Percentiles rank a stretch among this genome's conserved stretches.
Conservation (phyloP, 2,797 vertebrate genomes). For the Urophycis tenuis region DNA sequence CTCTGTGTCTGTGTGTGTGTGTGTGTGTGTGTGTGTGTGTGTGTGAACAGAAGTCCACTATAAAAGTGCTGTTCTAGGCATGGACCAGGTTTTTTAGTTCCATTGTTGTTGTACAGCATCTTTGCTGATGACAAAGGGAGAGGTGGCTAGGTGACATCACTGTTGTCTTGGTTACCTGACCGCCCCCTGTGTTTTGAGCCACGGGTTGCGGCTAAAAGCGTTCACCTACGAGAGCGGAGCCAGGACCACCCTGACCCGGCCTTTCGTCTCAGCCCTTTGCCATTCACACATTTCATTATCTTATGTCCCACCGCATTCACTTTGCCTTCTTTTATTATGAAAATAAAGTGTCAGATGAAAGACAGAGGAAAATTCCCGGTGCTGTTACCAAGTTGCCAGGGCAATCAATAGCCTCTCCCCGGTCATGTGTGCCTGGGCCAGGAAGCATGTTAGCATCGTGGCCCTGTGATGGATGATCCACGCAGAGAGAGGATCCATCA, state of each 20-base stretch:
- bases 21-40: neutral
- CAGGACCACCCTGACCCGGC: neutral
- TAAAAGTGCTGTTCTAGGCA: neutral
- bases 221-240: neutral
- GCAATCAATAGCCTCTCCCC: slow-evolving; percentile 40
- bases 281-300: slow-evolving; percentile 8
- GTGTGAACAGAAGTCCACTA: neutral
- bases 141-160: neutral
- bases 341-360: neutral
- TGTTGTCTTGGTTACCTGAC: neutral
- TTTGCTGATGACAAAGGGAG: neutral
- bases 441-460: slow-evolving; percentile 46
- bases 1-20: neutral
- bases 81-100: neutral
- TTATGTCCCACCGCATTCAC: slow-evolving; percentile 24
- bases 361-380: slow-evolving; percentile 17
- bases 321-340: slow-evolving; percentile 18
- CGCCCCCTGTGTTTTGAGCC: neutral
- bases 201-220: neutral
- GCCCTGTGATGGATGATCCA: slow-evolving; percentile 51
- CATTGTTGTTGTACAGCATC: neutral
- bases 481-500: slow-evolving; percentile 55
- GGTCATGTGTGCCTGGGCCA: slow-evolving; percentile 11
- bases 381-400: slow-evolving; percentile 11
- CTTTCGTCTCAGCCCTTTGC: neutral